Base-by-base conservation (phyloP, 2,113 vertebrate species). In the Burhinus bistriatus region DNA sequence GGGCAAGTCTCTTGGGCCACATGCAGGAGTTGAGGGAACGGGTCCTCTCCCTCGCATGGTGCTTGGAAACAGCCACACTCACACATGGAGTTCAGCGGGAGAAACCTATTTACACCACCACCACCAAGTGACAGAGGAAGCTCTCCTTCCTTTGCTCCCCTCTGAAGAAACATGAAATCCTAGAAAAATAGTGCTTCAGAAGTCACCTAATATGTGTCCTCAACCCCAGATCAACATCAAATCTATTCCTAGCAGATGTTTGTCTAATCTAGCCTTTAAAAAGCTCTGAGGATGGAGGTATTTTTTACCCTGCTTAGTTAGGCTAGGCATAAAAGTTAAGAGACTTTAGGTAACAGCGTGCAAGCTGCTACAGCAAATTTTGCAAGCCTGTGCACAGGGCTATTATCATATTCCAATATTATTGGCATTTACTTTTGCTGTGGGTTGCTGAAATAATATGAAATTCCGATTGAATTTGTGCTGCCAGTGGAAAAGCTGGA, bases 381-480 rank as follows among this genome's bases (percentile, higher is more conserved):
- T 52, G 47, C 83, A 69, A 87, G 83, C 25, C 61, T 75, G 40
- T 52, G 76, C 80, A 83, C 30, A 32, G 47, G 27, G 10, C n/a
- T 89, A 3, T 90, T 92, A 65, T 36, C 88, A 62, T 75, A 66
- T 65, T 61, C 93, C 83, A 93, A 34, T 61, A 58, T 76, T 73
- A 73, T 15, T 87, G 59, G 69, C 59, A 90, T 93, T 89, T 66
- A 27, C 57, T 89, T 91, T 57, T 91, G 59, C 79, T 91, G 54
- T 49, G 73, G 36, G 10, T 82, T 93, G 84, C 91, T 95, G 71
- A 87, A 84, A 49, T 86, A 80, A 86, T 71, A 83, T 26, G 90
- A 92, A 96, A 94, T 94, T 94, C 80, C 85, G 91, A 94, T 79
- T 94, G 94, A 86, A 90, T 94, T 68, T 36, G 59, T 65, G 78